Evolutionary conservation across 2,888 invertebrate genomes (phyloP), one percentile per base, ranked within the genome.

Genomic region (Allacma fusca): DNA sequence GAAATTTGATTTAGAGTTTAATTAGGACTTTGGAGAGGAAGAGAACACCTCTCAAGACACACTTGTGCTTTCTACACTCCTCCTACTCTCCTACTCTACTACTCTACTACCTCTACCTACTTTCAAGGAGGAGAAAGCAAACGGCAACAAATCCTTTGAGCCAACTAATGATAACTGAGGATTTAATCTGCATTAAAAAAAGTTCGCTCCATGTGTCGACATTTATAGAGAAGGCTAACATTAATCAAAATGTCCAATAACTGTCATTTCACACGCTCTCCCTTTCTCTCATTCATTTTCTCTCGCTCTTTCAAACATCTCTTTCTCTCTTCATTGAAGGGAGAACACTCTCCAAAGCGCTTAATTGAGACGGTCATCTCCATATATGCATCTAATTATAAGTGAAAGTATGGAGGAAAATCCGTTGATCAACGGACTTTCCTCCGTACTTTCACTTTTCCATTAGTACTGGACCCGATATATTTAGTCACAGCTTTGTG

Each of bases 241-340:
- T 72, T 59, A 72, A 72, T 72, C 72, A 72, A 59, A 57, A 12
- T 59, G 72, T 72, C 72, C 59, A 72, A 72, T 72, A 72, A 72
- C 72, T 72, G 72, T 72, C 72, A 70, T 70, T 59, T 62, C 72
- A 40, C 26, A 57, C 67, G n/a, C 34, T 9, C n/a, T 34, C 19
- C 67, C 0, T 44, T 23, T 50, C n/a, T 69, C 21, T 34, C 50
- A 12, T 16, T 50, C 50, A 12, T n/a, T 5, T 16, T 50, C 16
- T n/a, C 50, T n/a, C 16, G 9, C 50, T 50, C 7, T 19, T 24
- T 34, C 9, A n/a, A 1, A 29, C 4, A 34, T 7, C 4, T 34
- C 34, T 9, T 34, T 34, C 34, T 7, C 4, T 34, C 34, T 34
- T 7, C 50, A n/a, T 50, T 2, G 16, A n/a, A 1, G 50, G 16